Percentiles rank a stretch among this genome's conserved stretches.
Evolutionary conservation across 1,140 invertebrate genomes (phyloP).

Genomic region (Mylabris phalerata): DNA sequence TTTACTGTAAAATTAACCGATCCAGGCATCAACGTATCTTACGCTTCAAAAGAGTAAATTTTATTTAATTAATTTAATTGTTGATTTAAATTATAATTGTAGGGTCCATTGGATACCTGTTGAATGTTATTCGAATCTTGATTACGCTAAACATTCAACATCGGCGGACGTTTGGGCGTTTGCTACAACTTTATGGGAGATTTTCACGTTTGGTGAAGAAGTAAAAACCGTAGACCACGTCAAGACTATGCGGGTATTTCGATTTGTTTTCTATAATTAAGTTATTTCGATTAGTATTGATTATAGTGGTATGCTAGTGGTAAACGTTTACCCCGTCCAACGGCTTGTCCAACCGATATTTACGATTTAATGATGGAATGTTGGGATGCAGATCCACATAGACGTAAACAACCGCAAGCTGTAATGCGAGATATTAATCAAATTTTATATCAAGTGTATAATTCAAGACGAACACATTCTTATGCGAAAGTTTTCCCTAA

Average conservation of each 20-base stretch:
- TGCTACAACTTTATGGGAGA: conserved; percentile 83
- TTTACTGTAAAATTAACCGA: conserved; percentile 75
- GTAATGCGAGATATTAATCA: conserved; percentile 79
- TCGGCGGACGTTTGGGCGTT: conserved; percentile 81
- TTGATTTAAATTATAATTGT: conserved; percentile 24
- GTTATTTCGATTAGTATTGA: conserved; percentile 10
- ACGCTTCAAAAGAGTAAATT: conserved; percentile 54
- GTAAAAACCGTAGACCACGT: conserved; percentile 34
- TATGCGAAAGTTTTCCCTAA: conserved; percentile 46
- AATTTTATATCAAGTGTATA: conserved; percentile 63
- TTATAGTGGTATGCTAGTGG: conserved; percentile 60
- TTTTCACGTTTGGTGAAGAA: conserved; percentile 69
- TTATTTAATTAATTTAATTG: conserved; percentile 23
- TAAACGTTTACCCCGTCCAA: conserved; percentile 65
- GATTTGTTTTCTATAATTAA: background rate
- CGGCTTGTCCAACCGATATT: conserved; percentile 71
- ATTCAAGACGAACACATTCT: conserved; percentile 52
- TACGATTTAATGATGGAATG: conserved; percentile 80
- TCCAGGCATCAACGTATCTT: conserved; percentile 58
- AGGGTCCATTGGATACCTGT: conserved; percentile 82
- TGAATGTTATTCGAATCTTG: conserved; percentile 65
- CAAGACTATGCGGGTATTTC: conserved; percentile 32
- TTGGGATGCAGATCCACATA: conserved; percentile 70
- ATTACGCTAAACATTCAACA: conserved; percentile 49
- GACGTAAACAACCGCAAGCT: conserved; percentile 67